phyloP scores from a whole-genome alignment of 2,113 vertebrate species.

The Cyrtonyx montezumae region DNA sequence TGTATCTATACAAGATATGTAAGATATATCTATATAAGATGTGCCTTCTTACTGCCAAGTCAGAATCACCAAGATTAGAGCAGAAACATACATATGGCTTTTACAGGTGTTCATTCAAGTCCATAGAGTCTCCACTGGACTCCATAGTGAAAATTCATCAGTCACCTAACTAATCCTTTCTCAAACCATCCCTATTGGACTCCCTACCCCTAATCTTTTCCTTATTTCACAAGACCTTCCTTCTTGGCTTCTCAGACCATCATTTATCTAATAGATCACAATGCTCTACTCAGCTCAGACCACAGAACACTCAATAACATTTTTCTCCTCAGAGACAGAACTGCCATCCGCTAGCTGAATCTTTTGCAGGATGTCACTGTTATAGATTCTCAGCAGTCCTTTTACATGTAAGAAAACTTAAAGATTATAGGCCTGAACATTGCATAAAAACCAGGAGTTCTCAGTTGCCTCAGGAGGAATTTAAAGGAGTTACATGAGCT shows the following conservation, averaged over 20 bases:
- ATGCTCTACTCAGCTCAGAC: neutral
- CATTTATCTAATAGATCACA: neutral
- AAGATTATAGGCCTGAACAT: neutral
- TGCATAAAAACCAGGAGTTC: neutral
- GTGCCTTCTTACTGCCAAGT: neutral
- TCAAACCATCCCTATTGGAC: rapidly evolving
- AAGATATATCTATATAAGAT: no score
- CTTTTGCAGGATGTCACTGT: neutral
- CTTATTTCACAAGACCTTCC: neutral
- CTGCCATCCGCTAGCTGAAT: neutral
- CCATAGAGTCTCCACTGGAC: neutral
- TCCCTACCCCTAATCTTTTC: neutral
- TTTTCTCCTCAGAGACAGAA: neutral
- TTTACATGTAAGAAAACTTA: neutral
- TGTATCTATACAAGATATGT: no score
- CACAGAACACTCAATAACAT: neutral
- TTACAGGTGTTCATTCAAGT: neutral
- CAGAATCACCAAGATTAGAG: neutral
- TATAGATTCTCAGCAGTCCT: neutral
- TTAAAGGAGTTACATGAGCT: no score
- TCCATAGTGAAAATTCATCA: neutral
- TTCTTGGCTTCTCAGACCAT: neutral
- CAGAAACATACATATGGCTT: neutral
- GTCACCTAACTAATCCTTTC: neutral
- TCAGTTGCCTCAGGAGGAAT: neutral